Percentiles rank a stretch among this genome's conserved stretches.
Conservation (phyloP, 2,888 invertebrate genomes). For the Drosophila macrospina region DNA sequence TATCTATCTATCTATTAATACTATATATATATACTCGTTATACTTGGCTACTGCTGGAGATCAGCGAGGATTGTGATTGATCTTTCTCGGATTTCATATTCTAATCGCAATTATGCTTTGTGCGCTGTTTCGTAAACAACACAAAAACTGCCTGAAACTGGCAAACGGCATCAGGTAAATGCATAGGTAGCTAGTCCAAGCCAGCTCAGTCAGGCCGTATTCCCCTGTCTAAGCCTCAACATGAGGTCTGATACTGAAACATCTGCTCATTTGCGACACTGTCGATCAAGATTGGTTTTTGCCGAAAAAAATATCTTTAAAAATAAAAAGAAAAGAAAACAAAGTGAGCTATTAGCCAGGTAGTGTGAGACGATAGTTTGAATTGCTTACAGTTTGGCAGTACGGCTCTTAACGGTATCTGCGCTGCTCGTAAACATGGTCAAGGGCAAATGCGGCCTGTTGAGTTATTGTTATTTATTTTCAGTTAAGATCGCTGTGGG, state of each 20-base stretch:
- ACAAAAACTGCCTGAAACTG: slow-evolving; percentile 39
- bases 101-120: slow-evolving; percentile 31
- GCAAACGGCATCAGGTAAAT: slow-evolving; percentile 53
- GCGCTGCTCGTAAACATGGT: slow-evolving; percentile 66
- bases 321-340: background rate
- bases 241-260: slow-evolving; percentile 24
- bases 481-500: slow-evolving; percentile 47
- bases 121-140: slow-evolving; percentile 60
- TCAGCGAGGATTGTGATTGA: slow-evolving; percentile 9
- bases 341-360: slow-evolving; percentile 37
- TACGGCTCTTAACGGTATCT: slow-evolving; percentile 53
- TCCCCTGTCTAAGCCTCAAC: slow-evolving; percentile 21
- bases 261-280: slow-evolving; percentile 39
- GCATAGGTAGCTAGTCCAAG: slow-evolving; percentile 14
- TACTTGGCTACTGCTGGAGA: background rate
- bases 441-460: slow-evolving; percentile 62
- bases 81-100: slow-evolving; percentile 28
- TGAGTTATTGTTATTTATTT: slow-evolving; percentile 21
- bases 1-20: background rate
- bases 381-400: slow-evolving; percentile 15
- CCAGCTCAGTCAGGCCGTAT: slow-evolving; percentile 20
- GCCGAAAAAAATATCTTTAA: background rate
- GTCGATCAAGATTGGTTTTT: slow-evolving; percentile 31
- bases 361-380: slow-evolving; percentile 35
- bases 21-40: no score